Evolutionary conservation across 2,797 vertebrate species (phyloP).

Genomic region (Cirrhinus mrigala): DNA sequence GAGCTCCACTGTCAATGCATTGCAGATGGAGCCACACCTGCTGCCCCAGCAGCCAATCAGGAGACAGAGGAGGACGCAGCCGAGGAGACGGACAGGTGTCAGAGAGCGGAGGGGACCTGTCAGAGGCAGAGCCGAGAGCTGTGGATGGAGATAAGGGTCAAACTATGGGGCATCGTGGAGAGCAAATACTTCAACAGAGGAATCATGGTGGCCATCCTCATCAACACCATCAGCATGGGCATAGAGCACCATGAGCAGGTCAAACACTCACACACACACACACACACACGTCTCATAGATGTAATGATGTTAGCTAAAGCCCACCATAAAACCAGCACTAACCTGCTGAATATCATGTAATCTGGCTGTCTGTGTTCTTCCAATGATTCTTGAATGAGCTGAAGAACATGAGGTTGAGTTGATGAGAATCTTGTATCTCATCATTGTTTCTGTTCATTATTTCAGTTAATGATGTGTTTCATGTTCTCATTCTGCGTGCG

Average conservation of each 20-base stretch:
- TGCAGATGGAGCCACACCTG: slow-evolving; percentile 59
- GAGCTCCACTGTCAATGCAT: slow-evolving; percentile 27
- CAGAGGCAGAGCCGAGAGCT: slow-evolving; percentile 70
- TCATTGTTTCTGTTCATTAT: background rate
- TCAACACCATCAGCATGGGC: slow-evolving; percentile 98
- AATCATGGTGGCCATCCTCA: slow-evolving; percentile 97
- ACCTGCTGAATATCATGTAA: background rate
- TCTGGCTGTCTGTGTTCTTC: background rate
- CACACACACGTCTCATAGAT: slow-evolving; percentile 4
- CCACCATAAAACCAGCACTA: background rate
- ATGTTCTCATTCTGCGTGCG: slow-evolving; percentile 8
- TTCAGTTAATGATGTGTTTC: background rate
- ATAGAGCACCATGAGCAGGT: slow-evolving; percentile 97
- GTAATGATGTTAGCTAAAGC: background rate
- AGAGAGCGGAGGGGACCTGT: slow-evolving; percentile 51
- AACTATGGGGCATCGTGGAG: slow-evolving; percentile 92
- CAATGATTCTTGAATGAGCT: background rate
- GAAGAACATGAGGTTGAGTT: background rate
- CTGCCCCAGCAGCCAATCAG: slow-evolving; percentile 52
- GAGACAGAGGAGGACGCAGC: slow-evolving; percentile 65
- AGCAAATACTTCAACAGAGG: slow-evolving; percentile 98
- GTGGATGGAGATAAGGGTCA: slow-evolving; percentile 73
- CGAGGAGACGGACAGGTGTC: slow-evolving; percentile 65
- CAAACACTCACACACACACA: background rate
- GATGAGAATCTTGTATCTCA: background rate